Percentiles rank a stretch among this genome's conserved stretches.
phyloP scores from a whole-genome alignment of 2,113 vertebrate species.

The Hylia prasina region DNA sequence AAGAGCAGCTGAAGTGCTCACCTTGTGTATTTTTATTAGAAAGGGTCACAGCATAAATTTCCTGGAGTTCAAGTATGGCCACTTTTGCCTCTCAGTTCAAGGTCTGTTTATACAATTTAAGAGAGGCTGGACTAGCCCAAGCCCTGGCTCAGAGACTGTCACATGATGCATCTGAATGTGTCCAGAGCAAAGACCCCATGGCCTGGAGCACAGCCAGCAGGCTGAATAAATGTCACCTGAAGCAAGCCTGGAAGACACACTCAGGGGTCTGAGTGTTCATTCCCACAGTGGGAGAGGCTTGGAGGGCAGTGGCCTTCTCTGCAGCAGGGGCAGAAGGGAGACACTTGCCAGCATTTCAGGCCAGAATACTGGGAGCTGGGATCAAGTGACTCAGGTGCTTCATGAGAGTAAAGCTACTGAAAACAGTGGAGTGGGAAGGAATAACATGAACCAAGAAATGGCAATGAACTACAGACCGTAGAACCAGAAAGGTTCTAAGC shows the following conservation, averaged over 20 bases:
- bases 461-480: background rate
- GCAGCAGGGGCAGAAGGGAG: background rate
- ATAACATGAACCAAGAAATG: background rate
- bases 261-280: background rate
- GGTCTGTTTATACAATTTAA: background rate
- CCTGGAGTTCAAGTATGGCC: background rate
- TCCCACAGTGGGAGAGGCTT: background rate
- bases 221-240: background rate
- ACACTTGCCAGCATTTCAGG: background rate
- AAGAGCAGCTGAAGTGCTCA: background rate
- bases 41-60: background rate
- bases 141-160: background rate
- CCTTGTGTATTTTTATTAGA: background rate
- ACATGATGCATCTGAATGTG: background rate
- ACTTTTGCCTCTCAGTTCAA: background rate
- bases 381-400: fast-evolving
- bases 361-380: background rate
- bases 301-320: background rate
- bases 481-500: background rate
- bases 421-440: background rate
- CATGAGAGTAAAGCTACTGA: background rate
- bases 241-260: background rate
- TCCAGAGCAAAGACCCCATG: background rate
- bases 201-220: fast-evolving
- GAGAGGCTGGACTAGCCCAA: background rate